Evolutionary conservation across 2,888 invertebrate genomes (phyloP).

Genomic region (Strigamia maritima): DNA sequence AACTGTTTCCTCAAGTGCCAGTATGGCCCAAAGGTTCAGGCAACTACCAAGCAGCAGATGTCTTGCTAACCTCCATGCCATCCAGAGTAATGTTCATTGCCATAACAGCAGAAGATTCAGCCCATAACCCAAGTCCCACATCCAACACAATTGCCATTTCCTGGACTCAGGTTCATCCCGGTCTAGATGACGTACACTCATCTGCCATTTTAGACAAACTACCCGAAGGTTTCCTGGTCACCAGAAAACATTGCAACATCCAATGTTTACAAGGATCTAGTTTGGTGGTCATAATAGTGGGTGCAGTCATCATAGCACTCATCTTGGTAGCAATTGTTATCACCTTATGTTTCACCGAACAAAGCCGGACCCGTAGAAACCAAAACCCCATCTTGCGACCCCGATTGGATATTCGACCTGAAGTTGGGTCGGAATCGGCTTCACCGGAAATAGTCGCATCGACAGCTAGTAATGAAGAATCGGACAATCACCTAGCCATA

Average conservation of each 20-base stretch:
- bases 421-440: too few species aligned
- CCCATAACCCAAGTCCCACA: background rate
- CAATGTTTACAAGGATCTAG: background rate
- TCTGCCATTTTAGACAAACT: background rate
- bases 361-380: background rate
- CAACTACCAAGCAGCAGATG: background rate
- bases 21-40: constrained; percentile 28
- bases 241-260: background rate
- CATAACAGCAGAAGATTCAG: constrained; percentile 16
- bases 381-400: background rate
- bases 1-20: background rate
- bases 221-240: background rate
- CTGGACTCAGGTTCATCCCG: constrained; percentile 21
- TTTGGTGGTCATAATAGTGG: background rate
- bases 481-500: background rate
- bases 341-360: background rate
- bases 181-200: background rate
- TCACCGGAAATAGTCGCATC: background rate
- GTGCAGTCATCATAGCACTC: background rate
- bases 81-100: constrained; percentile 5
- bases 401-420: too few species aligned
- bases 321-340: background rate
- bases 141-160: constrained; percentile 11
- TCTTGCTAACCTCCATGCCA: background rate
- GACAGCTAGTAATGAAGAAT: background rate